Evolutionary conservation across 1,140 invertebrate genomes (phyloP).

Genomic region (Euura saliciscinereae): DNA sequence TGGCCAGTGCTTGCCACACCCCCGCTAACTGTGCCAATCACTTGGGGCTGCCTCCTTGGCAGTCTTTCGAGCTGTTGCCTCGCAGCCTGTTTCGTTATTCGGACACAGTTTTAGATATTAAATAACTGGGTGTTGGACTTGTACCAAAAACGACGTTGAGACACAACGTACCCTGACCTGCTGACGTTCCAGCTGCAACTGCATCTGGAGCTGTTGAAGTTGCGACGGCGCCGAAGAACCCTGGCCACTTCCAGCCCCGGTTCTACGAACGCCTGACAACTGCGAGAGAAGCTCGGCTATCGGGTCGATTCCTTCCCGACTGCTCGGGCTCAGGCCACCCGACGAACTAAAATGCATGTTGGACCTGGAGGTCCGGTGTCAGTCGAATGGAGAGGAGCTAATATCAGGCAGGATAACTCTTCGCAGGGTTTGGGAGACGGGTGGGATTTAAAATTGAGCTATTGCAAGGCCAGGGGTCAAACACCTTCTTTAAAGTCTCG

Average conservation of each 20-base stretch:
- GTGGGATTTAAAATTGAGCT: too few species aligned
- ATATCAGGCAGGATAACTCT: constrained; percentile 27
- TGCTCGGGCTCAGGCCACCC: constrained; percentile 83
- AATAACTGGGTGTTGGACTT: not conserved
- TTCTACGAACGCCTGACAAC: constrained; percentile 85
- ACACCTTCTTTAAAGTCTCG: too few species aligned
- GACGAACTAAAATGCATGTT: constrained; percentile 92
- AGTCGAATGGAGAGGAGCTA: constrained; percentile 38
- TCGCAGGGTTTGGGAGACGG: too few species aligned
- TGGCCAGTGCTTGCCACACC: constrained; percentile 57
- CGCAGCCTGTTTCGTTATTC: constrained; percentile 65
- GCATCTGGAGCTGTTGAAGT: constrained; percentile 88
- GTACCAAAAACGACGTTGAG: not conserved
- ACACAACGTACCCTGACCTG: constrained; percentile 72
- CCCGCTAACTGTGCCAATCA: constrained; percentile 51
- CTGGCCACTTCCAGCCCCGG: constrained; percentile 62
- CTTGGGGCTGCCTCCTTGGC: constrained; percentile 75
- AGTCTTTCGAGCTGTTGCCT: constrained; percentile 86
- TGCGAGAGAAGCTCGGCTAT: constrained; percentile 93
- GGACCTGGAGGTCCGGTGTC: constrained; percentile 60
- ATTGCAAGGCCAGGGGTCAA: too few species aligned
- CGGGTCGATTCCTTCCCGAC: constrained; percentile 89
- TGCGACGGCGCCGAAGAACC: constrained; percentile 74
- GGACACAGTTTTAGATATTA: constrained; percentile 20
- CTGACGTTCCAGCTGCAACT: constrained; percentile 85